phyloP scores from a whole-genome alignment of 2,888 invertebrate species.

The Folsomia candida region DNA sequence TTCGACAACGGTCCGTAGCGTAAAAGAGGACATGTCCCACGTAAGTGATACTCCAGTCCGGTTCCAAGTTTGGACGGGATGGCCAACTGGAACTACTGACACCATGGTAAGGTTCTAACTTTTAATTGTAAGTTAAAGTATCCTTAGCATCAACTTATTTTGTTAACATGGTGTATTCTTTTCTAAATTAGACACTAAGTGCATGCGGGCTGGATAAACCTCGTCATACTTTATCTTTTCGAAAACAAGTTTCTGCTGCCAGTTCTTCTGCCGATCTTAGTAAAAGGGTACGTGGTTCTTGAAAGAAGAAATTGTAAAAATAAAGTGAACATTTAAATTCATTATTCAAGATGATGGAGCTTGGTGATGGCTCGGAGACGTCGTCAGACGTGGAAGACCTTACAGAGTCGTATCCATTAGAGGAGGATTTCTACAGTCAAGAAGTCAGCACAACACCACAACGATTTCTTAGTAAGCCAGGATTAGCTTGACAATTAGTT shows the following conservation, averaged over 20 bases:
- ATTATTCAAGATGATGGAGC: conserved; percentile 19
- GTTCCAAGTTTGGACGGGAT: conserved; percentile 78
- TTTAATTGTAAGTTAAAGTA: background rate
- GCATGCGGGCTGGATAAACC: conserved; percentile 49
- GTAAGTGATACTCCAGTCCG: conserved; percentile 81
- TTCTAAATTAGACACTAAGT: conserved; percentile 52
- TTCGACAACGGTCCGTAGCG: conserved; percentile 75
- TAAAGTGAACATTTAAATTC: background rate
- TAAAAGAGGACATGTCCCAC: conserved; percentile 78
- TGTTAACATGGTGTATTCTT: background rate
- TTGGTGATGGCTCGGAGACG: conserved; percentile 51
- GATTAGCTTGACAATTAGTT: background rate
- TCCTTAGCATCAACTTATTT: background rate
- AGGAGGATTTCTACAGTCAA: conserved; percentile 78
- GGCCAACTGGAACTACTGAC: conserved; percentile 71
- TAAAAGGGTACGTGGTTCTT: conserved; percentile 34
- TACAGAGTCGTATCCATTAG: conserved; percentile 74
- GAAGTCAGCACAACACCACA: conserved; percentile 66
- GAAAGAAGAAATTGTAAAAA: no score
- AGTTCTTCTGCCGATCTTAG: conserved; percentile 28
- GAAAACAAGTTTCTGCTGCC: conserved; percentile 25
- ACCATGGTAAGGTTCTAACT: conserved; percentile 24
- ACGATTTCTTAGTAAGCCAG: conserved; percentile 65
- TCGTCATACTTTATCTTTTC: conserved; percentile 39
- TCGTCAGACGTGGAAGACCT: conserved; percentile 78